Evolutionary conservation across 1,140 invertebrate species (phyloP), one percentile per base, ranked within the genome.

Genomic region (Trichogramma pretiosum): DNA sequence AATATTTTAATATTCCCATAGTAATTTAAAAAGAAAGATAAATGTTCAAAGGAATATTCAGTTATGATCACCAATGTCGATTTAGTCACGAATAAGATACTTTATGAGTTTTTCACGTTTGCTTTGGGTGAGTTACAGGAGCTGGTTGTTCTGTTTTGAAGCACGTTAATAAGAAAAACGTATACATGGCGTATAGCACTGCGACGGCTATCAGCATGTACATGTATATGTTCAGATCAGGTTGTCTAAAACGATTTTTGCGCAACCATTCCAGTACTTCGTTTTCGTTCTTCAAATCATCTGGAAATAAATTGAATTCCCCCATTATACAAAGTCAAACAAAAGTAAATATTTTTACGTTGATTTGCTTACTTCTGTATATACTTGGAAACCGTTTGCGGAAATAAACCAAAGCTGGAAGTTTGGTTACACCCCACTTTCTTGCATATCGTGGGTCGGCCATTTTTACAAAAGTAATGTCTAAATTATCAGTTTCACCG

Each of bases 401-500:
- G 68, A 94, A 96, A 61, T 93, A 94, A 4, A 94, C 91, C 44
- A 96, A 82, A 2, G 91, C 85, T 14, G 90, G 91, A 49, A 93
- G 70, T 69, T 90, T 89, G 3, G 84, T 89, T 8, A 96, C 90
- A n/a, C 92, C 92, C 85, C 90, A 95, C 70, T 94, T 94, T 38
- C 89, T 77, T 9, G 91, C 91, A 65, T 94, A 94, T 36, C 89
- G 77, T 1, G 85, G 76, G 67, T 96, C 92, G 19, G 85, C 82
- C 82, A 96, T 94, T 71, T 94, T 93, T 0, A 95, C 89, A 70
- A 96, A 93, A 3, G 90, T 93, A 39, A 96, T 94, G 57, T 94
- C 90, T 57, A 96, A 77, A 71, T 91, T 89, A 59, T 94, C 91
- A 0, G 89, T 92, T 72, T 94, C 90, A 52, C 84, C 85, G 59